phyloP scores from a whole-genome alignment of 2,113 vertebrate species.

The Vombatus ursinus region DNA sequence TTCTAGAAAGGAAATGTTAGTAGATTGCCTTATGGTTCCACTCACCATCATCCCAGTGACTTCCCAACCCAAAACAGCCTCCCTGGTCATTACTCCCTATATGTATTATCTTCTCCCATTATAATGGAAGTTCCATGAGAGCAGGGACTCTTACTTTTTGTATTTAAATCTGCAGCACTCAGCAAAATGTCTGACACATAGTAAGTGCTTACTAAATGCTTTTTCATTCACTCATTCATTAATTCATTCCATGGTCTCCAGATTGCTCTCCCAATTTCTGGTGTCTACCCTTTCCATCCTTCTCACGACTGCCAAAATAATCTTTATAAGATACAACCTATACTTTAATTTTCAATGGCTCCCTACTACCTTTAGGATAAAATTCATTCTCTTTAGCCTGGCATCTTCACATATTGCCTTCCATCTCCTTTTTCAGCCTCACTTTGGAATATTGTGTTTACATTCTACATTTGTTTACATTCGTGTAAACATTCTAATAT shows the following conservation, averaged over 20 bases:
- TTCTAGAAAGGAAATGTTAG: background rate
- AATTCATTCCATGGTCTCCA: background rate
- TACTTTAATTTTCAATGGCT: background rate
- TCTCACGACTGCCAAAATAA: background rate
- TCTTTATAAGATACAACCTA: background rate
- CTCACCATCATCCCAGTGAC: background rate
- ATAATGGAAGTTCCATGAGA: background rate
- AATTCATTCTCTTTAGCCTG: background rate
- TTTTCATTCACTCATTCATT: background rate
- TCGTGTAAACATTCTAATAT: background rate
- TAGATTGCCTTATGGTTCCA: background rate
- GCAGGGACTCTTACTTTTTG: background rate
- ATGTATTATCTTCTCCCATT: background rate
- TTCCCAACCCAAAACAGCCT: background rate
- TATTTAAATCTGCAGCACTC: background rate
- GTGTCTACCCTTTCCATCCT: background rate
- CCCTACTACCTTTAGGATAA: background rate
- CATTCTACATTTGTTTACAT: background rate
- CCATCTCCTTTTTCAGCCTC: background rate
- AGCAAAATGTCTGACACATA: background rate
- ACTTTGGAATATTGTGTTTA: background rate
- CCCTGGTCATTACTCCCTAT: background rate
- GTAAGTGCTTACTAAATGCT: background rate
- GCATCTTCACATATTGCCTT: background rate
- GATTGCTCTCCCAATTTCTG: background rate